Conservation (phyloP, 2,113 vertebrate species). For the Cavia aperea region DNA sequence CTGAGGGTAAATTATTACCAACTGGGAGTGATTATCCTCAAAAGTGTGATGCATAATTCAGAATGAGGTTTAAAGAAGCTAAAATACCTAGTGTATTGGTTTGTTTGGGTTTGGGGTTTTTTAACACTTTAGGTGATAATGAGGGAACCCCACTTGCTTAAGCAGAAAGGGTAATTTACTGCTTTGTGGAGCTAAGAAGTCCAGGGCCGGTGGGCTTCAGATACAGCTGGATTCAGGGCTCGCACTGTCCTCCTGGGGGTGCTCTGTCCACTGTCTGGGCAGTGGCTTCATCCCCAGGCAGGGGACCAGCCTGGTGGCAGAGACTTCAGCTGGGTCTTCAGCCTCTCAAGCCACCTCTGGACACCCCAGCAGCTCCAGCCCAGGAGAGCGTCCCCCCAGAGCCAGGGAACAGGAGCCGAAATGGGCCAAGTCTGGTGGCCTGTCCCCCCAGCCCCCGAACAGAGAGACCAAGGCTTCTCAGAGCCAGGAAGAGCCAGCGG, state of each 20-base stretch:
- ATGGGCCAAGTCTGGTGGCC: background rate
- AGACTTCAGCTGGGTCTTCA: background rate
- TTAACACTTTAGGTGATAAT: background rate
- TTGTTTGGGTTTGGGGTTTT: background rate
- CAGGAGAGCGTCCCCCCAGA: too few species aligned
- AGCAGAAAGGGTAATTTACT: background rate
- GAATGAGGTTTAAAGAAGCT: constrained; percentile 43
- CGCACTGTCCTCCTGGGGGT: too few species aligned
- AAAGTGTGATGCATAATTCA: constrained; percentile 45
- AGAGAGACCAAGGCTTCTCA: background rate
- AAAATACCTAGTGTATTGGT: constrained; percentile 31
- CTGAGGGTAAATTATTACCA: constrained; percentile 49
- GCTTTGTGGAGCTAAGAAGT: rapidly evolving
- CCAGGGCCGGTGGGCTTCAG: rapidly evolving
- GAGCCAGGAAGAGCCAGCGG: rapidly evolving
- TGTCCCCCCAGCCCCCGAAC: background rate
- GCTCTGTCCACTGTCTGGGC: background rate
- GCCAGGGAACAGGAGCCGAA: background rate
- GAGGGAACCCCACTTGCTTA: background rate
- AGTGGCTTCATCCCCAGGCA: background rate
- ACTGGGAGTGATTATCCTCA: constrained; percentile 49
- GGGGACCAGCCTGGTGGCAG: background rate
- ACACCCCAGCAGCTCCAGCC: background rate
- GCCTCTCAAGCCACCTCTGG: background rate
- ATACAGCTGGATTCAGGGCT: background rate